These are phyloP conservation scores for Zygogramma bicolorata DNA, from an alignment of 2,888 invertebrate species.

Conservation along the genomic window DNA sequence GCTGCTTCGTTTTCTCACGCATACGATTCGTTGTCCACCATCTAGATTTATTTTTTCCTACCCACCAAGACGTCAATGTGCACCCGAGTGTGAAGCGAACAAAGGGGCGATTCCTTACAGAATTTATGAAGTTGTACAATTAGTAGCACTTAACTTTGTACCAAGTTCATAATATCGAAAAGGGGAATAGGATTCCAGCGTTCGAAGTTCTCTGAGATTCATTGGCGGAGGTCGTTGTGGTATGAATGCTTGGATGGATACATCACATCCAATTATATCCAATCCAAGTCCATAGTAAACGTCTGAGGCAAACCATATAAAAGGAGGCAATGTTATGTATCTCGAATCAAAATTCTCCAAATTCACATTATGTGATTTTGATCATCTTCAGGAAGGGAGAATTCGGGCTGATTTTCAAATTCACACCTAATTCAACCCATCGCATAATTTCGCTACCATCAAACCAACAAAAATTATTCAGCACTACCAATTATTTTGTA, in stretches of 20 bases:
- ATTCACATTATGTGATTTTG: too few relatives aligned
- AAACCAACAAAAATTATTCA: too few relatives aligned
- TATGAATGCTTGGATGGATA: not conserved
- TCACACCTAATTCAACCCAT: too few relatives aligned
- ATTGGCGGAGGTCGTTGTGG: constrained; percentile 1
- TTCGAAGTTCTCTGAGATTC: not conserved
- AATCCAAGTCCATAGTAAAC: too few relatives aligned
- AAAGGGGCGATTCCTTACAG: constrained; percentile 31
- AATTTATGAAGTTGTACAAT: constrained; percentile 40
- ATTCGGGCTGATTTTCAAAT: too few relatives aligned
- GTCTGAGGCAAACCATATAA: too few relatives aligned
- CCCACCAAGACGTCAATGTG: constrained; percentile 36
- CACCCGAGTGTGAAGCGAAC: constrained; percentile 49
- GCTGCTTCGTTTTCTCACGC: not conserved
- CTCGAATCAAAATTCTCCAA: too few relatives aligned
- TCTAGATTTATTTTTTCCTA: constrained; percentile 8
- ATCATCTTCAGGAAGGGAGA: too few relatives aligned
- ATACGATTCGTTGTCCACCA: constrained; percentile 24
- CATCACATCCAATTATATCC: too few relatives aligned
- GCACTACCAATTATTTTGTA: too few relatives aligned
- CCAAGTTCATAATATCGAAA: constrained; percentile 25
- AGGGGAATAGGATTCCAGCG: not conserved
- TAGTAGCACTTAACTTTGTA: constrained; percentile 55
- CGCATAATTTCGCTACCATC: too few relatives aligned
- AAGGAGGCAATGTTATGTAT: too few relatives aligned